These are phyloP conservation scores for Eumerus sabulonum DNA, from an alignment of 2,888 invertebrate species.

Conservation along the genomic window DNA sequence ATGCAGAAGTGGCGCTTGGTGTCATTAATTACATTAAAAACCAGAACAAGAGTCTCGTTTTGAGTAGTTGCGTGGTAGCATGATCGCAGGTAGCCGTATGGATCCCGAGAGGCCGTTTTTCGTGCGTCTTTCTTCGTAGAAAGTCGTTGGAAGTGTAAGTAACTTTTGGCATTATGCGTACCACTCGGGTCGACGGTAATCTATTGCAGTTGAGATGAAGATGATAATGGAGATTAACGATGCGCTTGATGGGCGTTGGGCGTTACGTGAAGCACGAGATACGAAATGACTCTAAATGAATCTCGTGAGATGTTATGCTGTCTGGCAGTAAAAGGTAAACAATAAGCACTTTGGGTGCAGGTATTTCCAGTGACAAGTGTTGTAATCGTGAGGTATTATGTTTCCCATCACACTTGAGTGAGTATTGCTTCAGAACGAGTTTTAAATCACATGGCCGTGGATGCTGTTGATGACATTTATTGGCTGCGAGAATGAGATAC, in stretches of 20 bases:
- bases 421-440: no score
- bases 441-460: no score
- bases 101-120: not conserved
- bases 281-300: not conserved
- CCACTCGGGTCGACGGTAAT: conserved; percentile 6
- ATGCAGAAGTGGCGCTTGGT: conserved; percentile 11
- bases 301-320: conserved; percentile 22
- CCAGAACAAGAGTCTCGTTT: not conserved
- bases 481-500: no score
- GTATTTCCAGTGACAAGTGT: not conserved
- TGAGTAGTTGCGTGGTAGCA: conserved; percentile 4
- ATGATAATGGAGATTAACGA: not conserved
- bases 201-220: not conserved
- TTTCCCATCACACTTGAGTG: no score
- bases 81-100: conserved; percentile 8
- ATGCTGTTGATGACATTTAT: no score
- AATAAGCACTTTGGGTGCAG: not conserved
- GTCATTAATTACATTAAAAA: conserved; percentile 20
- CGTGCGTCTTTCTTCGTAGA: conserved; percentile 12
- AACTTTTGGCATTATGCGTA: conserved; percentile 11
- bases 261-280: conserved; percentile 20
- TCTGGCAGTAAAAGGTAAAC: not conserved
- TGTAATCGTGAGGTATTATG: no score
- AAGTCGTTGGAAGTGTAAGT: conserved; percentile 24
- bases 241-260: not conserved